Base-by-base conservation (phyloP, 1,140 invertebrate genomes). In the Nasonia longicornis region DNA sequence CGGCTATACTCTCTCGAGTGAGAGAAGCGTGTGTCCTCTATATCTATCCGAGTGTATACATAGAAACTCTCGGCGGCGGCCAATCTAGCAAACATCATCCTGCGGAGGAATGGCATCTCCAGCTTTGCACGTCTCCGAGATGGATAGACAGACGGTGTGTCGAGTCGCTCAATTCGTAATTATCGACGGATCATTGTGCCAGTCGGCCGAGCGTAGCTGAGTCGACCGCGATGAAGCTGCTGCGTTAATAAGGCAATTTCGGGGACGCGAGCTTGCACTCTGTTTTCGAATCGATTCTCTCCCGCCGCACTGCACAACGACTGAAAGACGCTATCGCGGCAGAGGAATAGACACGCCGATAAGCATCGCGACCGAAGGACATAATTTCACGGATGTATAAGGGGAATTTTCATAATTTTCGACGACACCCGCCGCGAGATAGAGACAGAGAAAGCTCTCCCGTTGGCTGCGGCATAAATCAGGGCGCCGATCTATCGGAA, bases 361-460 rank as follows among this genome's bases (percentile, higher is more conserved):
- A 42, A 2, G 3, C 48, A 20, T 52, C 12, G 14, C 48, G 3
- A 10, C 52, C 52, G 52, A 11, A n/a, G 20, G 52, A 58, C 20
- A 58, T 58, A 58, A 58, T 58, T 58, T 58, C 20, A n/a, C 52
- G 29, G 58, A 77, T 26, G 26, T 26, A 26, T 77, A 67, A 48
- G 38, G 29, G 42, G 45, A 48, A 77, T 77, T 77, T 77, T 77
- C 35, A 66, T 77, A 67, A 77, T 67, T 77, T 77, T 42, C n/a
- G 42, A 45, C 6, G 63, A 42, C 20, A 22, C 22, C 29, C n/a
- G 26, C 26, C 26, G 26, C 1, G n/a, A 29, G 26, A 48, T 67
- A 69, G 12, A 20, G 52, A 58, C n/a, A 58, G 52, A 58, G 52
- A 58, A 16, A 58, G 14, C 14, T 16, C 6, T 6, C 16, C 3